Conservation (phyloP, 2,113 vertebrate species). For the Apus apus region DNA sequence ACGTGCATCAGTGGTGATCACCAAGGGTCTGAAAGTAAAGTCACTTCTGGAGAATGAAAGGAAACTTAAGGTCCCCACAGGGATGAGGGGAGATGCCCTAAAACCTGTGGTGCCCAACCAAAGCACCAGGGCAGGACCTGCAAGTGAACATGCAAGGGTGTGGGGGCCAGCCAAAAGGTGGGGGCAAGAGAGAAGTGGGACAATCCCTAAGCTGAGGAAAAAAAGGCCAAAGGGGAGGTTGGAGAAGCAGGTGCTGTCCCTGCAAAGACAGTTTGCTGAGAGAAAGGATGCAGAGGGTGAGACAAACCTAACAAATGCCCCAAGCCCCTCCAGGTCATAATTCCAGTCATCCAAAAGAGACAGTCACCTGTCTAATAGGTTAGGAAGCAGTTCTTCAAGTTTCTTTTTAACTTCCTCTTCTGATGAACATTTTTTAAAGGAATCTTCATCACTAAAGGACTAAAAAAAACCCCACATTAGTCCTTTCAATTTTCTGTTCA, state of each 20-base stretch:
- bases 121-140: background rate
- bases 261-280: background rate
- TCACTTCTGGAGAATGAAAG: background rate
- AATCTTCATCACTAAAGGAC: conserved; percentile 94
- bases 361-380: conserved; percentile 82
- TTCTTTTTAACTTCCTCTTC: conserved; percentile 80
- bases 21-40: background rate
- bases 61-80: background rate
- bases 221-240: background rate
- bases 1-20: background rate
- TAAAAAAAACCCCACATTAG: conserved; percentile 34
- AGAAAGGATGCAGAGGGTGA: background rate
- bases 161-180: too few relatives aligned
- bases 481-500: background rate
- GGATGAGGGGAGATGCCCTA: too few relatives aligned
- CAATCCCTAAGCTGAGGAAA: background rate
- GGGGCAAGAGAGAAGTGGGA: too few relatives aligned
- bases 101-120: background rate
- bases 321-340: background rate
- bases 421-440: conserved; percentile 87
- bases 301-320: background rate
- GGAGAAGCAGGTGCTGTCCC: background rate
- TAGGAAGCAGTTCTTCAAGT: conserved; percentile 81
- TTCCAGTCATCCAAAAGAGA: background rate
- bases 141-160: background rate